Conservation (phyloP, 2,113 vertebrate genomes). For the Lophochroa leadbeateri region DNA sequence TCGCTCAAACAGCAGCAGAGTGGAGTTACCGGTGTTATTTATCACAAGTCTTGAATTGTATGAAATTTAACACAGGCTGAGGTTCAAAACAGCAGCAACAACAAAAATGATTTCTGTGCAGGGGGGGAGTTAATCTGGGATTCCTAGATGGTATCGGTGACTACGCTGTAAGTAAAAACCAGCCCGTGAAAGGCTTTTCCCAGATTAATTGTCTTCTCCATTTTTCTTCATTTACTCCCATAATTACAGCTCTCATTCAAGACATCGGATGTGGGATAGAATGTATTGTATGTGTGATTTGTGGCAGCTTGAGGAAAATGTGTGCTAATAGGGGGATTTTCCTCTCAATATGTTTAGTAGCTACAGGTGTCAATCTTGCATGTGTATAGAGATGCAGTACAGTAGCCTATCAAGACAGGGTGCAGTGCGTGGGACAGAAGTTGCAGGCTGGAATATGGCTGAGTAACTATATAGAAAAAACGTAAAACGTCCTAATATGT, state of each 20-base stretch:
- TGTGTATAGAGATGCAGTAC: background rate
- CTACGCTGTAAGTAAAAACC: background rate
- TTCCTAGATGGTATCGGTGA: background rate
- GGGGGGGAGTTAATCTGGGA: background rate
- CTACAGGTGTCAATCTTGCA: background rate
- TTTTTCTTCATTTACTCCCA: slow-evolving; percentile 16
- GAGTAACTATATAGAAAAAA: background rate
- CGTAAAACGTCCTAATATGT: background rate
- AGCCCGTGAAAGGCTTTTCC: background rate
- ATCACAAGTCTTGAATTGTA: background rate
- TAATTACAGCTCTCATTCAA: slow-evolving; percentile 17
- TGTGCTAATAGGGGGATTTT: background rate
- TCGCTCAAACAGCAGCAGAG: slow-evolving; percentile 17
- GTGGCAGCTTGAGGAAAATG: background rate
- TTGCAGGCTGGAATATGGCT: background rate
- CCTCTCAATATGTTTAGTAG: background rate
- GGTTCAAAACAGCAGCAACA: background rate
- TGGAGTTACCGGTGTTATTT: slow-evolving; percentile 11
- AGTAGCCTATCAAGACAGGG: background rate
- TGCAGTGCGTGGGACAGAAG: background rate
- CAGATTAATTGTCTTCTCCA: background rate
- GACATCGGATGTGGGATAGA: background rate
- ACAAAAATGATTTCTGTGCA: background rate
- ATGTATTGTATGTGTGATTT: background rate
- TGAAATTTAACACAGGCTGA: background rate